Percentiles rank a stretch among this genome's conserved stretches.
Conservation (phyloP, 2,797 vertebrate genomes). For the Hipposideros larvatus region DNA sequence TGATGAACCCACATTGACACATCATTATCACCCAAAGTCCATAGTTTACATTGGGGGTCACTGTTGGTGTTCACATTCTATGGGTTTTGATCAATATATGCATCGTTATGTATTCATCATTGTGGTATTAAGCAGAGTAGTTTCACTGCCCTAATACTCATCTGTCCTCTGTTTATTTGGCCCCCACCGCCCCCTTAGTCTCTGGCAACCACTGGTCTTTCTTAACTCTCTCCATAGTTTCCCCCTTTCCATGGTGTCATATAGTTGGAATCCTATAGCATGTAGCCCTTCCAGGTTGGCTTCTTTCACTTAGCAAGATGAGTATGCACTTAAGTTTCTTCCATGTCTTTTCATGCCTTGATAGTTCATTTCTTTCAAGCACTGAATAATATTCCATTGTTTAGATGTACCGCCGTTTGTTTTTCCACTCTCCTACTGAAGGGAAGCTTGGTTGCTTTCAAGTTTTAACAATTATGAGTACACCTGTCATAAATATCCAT, state of each 20-base stretch:
- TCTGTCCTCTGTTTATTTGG: not conserved
- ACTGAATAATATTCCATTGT: not conserved
- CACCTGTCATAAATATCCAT: not conserved
- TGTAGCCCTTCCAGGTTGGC: not conserved
- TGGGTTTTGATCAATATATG: not conserved
- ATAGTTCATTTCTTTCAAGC: not conserved
- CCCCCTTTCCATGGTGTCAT: not conserved
- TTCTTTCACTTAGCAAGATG: not conserved
- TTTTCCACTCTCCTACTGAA: not conserved
- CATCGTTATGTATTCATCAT: not conserved
- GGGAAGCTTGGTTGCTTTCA: not conserved
- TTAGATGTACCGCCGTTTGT: not conserved
- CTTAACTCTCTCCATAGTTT: not conserved
- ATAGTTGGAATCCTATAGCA: not conserved
- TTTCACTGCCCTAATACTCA: not conserved
- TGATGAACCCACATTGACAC: not conserved
- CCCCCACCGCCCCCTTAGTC: too few species aligned
- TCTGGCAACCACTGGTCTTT: not conserved
- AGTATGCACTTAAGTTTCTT: not conserved
- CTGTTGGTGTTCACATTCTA: not conserved
- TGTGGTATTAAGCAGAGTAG: not conserved
- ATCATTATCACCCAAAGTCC: not conserved
- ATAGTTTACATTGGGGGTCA: not conserved
- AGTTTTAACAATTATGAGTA: not conserved
- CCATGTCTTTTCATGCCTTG: not conserved